phyloP scores from a whole-genome alignment of 2,797 vertebrate genomes.

The Macrochelys suwanniensis region DNA sequence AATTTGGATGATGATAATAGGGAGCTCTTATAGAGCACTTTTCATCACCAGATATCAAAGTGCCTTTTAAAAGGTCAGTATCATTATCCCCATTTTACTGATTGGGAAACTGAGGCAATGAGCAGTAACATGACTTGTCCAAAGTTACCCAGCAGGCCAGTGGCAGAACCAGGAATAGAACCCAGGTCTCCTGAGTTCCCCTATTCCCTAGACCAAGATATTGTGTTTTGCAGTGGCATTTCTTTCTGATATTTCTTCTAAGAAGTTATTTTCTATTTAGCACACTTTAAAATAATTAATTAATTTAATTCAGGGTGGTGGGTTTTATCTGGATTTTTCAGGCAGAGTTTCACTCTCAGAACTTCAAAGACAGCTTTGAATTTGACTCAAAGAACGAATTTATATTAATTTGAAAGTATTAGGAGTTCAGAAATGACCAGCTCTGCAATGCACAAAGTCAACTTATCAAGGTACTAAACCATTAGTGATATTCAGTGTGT shows the following conservation, averaged over 20 bases:
- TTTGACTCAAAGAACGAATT: constrained; percentile 56
- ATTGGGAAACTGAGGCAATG: not conserved
- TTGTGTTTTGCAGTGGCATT: not conserved
- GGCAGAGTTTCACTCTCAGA: constrained; percentile 27
- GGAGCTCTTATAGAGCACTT: not conserved
- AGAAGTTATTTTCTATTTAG: not conserved
- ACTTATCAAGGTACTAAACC: not conserved
- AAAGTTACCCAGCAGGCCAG: not conserved
- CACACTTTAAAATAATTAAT: constrained; percentile 50
- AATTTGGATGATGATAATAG: rapidly evolving
- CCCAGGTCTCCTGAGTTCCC: not conserved
- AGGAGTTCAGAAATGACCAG: constrained; percentile 26
- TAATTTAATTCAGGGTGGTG: constrained; percentile 54
- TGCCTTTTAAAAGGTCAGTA: not conserved
- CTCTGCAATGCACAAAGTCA: rapidly evolving
- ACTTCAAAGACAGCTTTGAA: constrained; percentile 74
- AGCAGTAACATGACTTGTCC: not conserved
- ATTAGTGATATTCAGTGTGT: not conserved
- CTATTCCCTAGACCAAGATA: not conserved
- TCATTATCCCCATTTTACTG: not conserved
- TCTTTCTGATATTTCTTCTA: not conserved
- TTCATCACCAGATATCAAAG: not conserved
- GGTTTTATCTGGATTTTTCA: constrained; percentile 63
- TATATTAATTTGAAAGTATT: constrained; percentile 45
- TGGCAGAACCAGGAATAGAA: not conserved